phyloP scores from a whole-genome alignment of 2,113 vertebrate genomes.

The Hippoglossus stenolepis region DNA sequence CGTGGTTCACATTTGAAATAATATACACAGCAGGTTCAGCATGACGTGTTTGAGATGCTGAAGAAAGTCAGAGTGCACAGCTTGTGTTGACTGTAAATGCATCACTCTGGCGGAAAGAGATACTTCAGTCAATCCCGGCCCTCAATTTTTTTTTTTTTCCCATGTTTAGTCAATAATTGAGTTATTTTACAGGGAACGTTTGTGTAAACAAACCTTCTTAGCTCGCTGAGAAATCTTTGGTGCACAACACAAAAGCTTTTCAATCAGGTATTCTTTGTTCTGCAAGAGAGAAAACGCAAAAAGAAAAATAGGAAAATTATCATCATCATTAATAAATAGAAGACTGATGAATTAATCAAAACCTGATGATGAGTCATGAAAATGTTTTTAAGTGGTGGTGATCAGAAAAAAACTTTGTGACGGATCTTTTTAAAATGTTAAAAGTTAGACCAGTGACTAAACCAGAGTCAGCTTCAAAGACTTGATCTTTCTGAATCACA shows the following conservation, averaged over 20 bases:
- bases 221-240: slow-evolving; percentile 96
- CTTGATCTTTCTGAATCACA: too few relatives aligned
- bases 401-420: too few relatives aligned
- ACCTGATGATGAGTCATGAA: not conserved
- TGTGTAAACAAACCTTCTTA: slow-evolving; percentile 89
- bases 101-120: slow-evolving; percentile 35
- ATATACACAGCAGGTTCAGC: too few relatives aligned
- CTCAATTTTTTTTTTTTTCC: slow-evolving; percentile 22
- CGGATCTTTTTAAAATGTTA: too few relatives aligned
- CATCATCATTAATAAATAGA: not conserved
- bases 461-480: too few relatives aligned
- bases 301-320: not conserved
- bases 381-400: not conserved
- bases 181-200: slow-evolving; percentile 42
- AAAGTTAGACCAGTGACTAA: too few relatives aligned
- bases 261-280: slow-evolving; percentile 97
- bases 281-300: slow-evolving; percentile 80
- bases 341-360: not conserved
- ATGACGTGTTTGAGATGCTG: not conserved
- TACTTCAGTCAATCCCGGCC: slow-evolving; percentile 35
- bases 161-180: slow-evolving; percentile 64
- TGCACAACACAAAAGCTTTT: slow-evolving; percentile 93
- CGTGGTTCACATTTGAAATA: slow-evolving; percentile 62
- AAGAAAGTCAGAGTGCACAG: slow-evolving; percentile 40
- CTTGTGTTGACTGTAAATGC: slow-evolving; percentile 70